Evolutionary conservation across 2,797 vertebrate species (phyloP).

Genomic region (Poeciliopsis turneri): DNA sequence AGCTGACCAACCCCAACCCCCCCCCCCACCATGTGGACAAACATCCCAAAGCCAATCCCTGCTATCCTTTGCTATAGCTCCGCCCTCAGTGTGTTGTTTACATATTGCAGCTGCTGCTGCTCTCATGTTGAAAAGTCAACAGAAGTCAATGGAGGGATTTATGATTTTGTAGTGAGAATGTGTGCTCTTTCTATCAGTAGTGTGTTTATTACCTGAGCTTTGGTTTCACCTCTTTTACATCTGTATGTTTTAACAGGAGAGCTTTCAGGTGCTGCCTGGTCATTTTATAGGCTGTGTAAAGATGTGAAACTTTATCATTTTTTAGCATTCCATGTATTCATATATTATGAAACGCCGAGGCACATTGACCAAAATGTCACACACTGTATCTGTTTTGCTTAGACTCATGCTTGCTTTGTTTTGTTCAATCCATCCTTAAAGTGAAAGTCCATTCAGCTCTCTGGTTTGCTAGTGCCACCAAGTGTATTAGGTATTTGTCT

Average conservation of each 20-base stretch:
- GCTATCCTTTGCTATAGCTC: slow-evolving; percentile 55
- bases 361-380: slow-evolving; percentile 55
- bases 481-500: slow-evolving; percentile 38
- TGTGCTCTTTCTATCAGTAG: slow-evolving; percentile 46
- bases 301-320: slow-evolving; percentile 23
- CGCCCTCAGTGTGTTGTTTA: slow-evolving; percentile 84
- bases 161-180: slow-evolving; percentile 71
- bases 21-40: slow-evolving; percentile 54
- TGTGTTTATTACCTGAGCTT: slow-evolving; percentile 44
- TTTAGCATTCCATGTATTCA: slow-evolving; percentile 16
- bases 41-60: slow-evolving; percentile 48
- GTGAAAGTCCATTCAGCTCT: slow-evolving; percentile 39
- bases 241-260: slow-evolving; percentile 51
- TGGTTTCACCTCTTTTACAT: slow-evolving; percentile 20
- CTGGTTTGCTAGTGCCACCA: slow-evolving; percentile 26
- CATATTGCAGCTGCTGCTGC: slow-evolving; percentile 78
- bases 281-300: slow-evolving; percentile 30
- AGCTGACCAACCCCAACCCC: slow-evolving; percentile 55
- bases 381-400: slow-evolving; percentile 20
- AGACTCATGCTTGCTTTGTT: slow-evolving; percentile 69
- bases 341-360: slow-evolving; percentile 46
- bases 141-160: neutral
- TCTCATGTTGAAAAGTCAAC: slow-evolving; percentile 50
- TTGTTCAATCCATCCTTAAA: slow-evolving; percentile 56
- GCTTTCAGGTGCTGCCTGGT: slow-evolving; percentile 20